phyloP scores from a whole-genome alignment of 2,797 vertebrate genomes.

The Xenopus petersii region DNA sequence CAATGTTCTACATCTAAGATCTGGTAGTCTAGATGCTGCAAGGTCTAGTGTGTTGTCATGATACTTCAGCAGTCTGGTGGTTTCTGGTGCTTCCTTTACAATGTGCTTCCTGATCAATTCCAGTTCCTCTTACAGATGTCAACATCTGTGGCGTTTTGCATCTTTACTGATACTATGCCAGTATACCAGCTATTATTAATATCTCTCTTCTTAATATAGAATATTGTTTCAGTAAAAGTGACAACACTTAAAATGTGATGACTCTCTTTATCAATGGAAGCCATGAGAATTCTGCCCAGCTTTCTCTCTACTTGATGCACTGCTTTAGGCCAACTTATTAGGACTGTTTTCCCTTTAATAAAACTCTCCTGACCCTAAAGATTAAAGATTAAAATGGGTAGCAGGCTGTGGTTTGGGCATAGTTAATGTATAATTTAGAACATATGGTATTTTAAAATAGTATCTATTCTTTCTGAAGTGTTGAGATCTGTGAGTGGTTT shows the following conservation, averaged over 20 bases:
- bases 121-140: background rate
- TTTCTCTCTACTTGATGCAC: constrained; percentile 4
- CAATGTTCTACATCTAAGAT: background rate
- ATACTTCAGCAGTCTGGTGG: background rate
- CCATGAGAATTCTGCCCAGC: no score
- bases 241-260: no score
- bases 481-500: constrained; percentile 79
- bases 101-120: background rate
- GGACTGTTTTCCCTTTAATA: constrained; percentile 42
- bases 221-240: background rate
- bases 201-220: background rate
- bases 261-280: no score
- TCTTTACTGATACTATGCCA: no score
- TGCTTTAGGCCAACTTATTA: constrained; percentile 35
- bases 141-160: background rate
- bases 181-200: background rate
- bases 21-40: background rate
- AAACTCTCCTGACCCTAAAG: constrained; percentile 55
- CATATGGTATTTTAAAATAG: constrained; percentile 89
- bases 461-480: constrained; percentile 70
- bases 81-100: background rate
- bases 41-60: background rate
- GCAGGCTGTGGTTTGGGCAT: constrained; percentile 59
- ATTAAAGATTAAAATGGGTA: constrained; percentile 62
- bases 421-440: constrained; percentile 98